Evolutionary conservation across 2,888 invertebrate species (phyloP), one percentile per base, ranked within the genome.

Genomic region (Drosophila planitibia): DNA sequence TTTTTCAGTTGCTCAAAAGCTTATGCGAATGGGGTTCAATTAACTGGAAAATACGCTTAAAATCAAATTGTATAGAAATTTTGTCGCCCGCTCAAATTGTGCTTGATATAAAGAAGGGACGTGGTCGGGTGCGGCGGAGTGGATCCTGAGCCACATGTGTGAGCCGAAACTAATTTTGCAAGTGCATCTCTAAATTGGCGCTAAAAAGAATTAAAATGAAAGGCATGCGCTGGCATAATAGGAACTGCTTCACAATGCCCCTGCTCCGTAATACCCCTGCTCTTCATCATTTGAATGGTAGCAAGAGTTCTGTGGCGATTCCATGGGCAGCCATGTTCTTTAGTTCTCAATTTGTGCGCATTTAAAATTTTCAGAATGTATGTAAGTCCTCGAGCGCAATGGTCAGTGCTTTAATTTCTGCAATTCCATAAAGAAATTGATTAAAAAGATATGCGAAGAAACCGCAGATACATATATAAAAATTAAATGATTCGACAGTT

Each of bases 1-100:
- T 59, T 75, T 67, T 35, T 53, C 58, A 68, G 69, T 54, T 54
- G 62, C 33, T 55, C 37, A 70, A 63, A 72, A 67, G 58, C 85
- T 60, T 44, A 73, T 86, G 72, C 73, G 84, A 83, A 53, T 70
- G 52, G 58, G 41, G 77, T 74, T 87, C 90, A 88, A 91, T 90
- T 91, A 91, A 90, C 81, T 88, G 91, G 84, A 89, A 91, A 88
- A 91, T 83, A 69, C 89, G 87, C 91, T 88, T 91, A 88, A 88
- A 91, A 90, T 89, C 74, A 90, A 90, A 88, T 90, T 90, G 83
- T 73, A 91, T 86, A 87, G 91, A 91, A 86, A 89, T 88, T 88
- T 77, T 76, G 90, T 91, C 85, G 76, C 74, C 69, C 83, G 85
- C 88, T 84, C 75, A 85, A 91, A 90, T 91, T 84, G 90, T 86